Percentiles rank a stretch among this genome's conserved stretches.
Evolutionary conservation across 2,888 invertebrate species (phyloP).

Genomic region (Epistrophe grossulariae): DNA sequence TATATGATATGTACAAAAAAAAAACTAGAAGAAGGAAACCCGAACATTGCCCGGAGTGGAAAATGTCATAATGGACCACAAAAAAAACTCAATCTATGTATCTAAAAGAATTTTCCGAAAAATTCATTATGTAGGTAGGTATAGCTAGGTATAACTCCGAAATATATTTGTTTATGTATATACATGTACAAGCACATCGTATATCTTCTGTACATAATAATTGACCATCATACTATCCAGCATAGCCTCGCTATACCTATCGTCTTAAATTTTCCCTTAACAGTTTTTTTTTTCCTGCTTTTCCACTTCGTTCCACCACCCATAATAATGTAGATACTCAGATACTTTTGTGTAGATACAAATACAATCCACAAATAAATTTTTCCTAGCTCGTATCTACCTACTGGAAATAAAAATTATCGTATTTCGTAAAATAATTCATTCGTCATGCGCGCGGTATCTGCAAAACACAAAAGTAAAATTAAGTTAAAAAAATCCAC

Average conservation of each 20-base stretch:
- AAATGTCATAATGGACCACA: constrained; percentile 73
- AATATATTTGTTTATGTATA: neutral
- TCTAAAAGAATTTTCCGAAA: constrained; percentile 57
- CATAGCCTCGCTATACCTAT: constrained; percentile 37
- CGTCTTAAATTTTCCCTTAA: constrained; percentile 59
- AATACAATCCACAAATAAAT: constrained; percentile 65
- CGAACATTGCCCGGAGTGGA: constrained; percentile 64
- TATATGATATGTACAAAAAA: constrained; percentile 16
- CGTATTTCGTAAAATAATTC: constrained; percentile 30
- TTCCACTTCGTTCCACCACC: constrained; percentile 64
- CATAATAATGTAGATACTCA: constrained; percentile 33
- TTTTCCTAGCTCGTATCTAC: constrained; percentile 54
- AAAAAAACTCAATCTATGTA: constrained; percentile 59
- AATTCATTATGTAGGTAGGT: too few relatives aligned
- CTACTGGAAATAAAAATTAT: constrained; percentile 45
- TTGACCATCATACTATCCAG: constrained; percentile 53
- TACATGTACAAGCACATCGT: constrained; percentile 14
- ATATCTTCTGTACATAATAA: constrained; percentile 44
- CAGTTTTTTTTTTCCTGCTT: neutral
- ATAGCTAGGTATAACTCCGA: constrained; percentile 12
- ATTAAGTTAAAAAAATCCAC: neutral
- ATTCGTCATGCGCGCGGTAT: constrained; percentile 60
- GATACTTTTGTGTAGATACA: constrained; percentile 25
- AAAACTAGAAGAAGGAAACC: constrained; percentile 33
- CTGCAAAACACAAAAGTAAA: constrained; percentile 51